A percentile compares a stretch with the other conserved stretches of the same genome.
phyloP scores from a whole-genome alignment of 2,888 invertebrate species.

The Aporophyla lueneburgensis region DNA sequence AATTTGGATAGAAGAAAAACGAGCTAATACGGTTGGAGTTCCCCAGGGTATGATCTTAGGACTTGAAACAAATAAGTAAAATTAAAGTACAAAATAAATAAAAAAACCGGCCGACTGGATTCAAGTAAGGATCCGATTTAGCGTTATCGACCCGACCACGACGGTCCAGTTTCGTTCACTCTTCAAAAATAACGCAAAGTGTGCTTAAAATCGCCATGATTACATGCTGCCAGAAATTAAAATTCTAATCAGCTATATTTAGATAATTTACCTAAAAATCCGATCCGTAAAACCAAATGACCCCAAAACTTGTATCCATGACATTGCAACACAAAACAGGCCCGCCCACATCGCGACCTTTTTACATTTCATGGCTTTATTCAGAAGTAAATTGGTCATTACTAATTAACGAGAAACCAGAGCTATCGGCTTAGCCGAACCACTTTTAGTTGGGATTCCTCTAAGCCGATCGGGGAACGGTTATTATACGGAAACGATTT shows the following conservation, averaged over 20 bases:
- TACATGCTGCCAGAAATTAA: neutral
- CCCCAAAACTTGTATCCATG: constrained; percentile 30
- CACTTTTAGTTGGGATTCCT: constrained; percentile 60
- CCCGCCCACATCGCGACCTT: constrained; percentile 52
- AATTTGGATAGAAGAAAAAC: neutral
- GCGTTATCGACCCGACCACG: too few relatives aligned
- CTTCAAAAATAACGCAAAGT: neutral
- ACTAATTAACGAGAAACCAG: constrained; percentile 59
- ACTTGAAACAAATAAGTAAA: neutral
- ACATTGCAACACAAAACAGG: constrained; percentile 49
- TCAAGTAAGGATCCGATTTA: neutral
- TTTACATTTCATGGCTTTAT: constrained; percentile 51
- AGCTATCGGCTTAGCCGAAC: constrained; percentile 42
- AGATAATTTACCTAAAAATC: neutral
- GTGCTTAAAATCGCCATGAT: neutral
- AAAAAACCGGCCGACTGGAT: neutral
- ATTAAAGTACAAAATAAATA: too few relatives aligned
- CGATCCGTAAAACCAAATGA: constrained; percentile 11
- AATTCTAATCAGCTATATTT: neutral
- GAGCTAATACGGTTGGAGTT: neutral
- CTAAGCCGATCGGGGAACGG: constrained; percentile 48
- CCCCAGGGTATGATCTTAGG: constrained; percentile 8
- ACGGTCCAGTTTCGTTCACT: too few relatives aligned
- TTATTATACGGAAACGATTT: constrained; percentile 23
- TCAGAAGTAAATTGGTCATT: constrained; percentile 52